phyloP scores from a whole-genome alignment of 2,888 invertebrate genomes.

The Homarus gammarus region DNA sequence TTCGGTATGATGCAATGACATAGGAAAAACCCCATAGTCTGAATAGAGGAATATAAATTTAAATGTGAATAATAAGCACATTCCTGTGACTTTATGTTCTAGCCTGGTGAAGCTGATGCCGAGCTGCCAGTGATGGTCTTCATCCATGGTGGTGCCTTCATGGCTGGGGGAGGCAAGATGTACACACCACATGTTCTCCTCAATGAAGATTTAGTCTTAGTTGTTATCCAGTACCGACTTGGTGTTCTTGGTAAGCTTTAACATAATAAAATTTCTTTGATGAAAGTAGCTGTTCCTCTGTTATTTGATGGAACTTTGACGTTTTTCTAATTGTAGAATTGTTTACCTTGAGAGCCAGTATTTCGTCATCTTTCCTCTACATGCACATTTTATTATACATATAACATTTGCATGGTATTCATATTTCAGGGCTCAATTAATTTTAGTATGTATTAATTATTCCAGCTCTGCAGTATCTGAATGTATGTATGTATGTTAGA shows the following conservation, averaged over 20 bases:
- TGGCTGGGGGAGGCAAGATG: background rate
- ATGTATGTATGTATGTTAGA: too few species aligned
- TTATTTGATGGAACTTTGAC: background rate
- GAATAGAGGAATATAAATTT: too few species aligned
- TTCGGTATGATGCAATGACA: too few species aligned
- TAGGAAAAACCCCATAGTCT: too few species aligned
- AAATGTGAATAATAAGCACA: too few species aligned
- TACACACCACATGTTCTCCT: conserved; percentile 38
- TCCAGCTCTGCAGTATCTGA: too few species aligned
- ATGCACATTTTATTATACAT: too few species aligned
- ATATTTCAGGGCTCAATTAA: too few species aligned
- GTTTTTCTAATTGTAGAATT: background rate
- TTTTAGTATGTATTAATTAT: too few species aligned
- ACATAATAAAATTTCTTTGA: background rate
- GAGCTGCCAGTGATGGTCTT: conserved; percentile 45
- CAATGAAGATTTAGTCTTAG: conserved; percentile 31
- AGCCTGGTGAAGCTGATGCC: conserved; percentile 17
- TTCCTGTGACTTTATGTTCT: background rate
- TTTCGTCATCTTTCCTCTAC: background rate
- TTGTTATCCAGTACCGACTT: conserved; percentile 53
- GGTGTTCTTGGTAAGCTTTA: conserved; percentile 51
- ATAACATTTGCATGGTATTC: too few species aligned
- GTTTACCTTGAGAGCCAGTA: too few species aligned
- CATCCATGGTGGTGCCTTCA: conserved; percentile 49
- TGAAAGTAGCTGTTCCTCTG: background rate